phyloP scores from a whole-genome alignment of 2,113 vertebrate genomes.

The Mustela lutreola region DNA sequence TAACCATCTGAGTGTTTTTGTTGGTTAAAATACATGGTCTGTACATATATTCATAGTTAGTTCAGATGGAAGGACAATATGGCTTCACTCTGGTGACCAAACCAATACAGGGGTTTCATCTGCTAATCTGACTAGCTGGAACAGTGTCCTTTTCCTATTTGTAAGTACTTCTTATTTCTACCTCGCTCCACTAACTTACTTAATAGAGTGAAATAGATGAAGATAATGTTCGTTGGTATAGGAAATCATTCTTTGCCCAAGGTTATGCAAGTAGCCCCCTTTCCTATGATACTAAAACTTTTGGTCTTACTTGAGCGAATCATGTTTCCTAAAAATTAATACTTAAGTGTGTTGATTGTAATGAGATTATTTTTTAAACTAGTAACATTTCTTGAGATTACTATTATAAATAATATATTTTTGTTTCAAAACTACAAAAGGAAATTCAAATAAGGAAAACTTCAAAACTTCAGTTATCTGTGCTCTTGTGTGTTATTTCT shows the following conservation, averaged over 20 bases:
- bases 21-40: neutral
- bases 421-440: constrained; percentile 13
- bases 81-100: neutral
- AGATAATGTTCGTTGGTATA: neutral
- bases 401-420: neutral
- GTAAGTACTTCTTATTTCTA: neutral
- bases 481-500: neutral
- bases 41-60: neutral
- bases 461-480: neutral
- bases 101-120: neutral
- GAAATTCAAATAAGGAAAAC: neutral
- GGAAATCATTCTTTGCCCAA: neutral
- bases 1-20: neutral
- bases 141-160: neutral
- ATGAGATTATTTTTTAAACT: constrained; percentile 17
- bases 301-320: neutral
- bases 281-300: neutral
- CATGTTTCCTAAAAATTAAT: neutral
- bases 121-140: neutral
- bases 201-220: neutral
- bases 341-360: neutral
- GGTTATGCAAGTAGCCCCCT: neutral
- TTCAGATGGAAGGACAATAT: neutral
- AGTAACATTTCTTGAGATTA: constrained; percentile 4
- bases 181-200: neutral